Evolutionary conservation across 1,140 invertebrate genomes (phyloP), one percentile per base, ranked within the genome.

Genomic region (Cardiocondyla obscurior): DNA sequence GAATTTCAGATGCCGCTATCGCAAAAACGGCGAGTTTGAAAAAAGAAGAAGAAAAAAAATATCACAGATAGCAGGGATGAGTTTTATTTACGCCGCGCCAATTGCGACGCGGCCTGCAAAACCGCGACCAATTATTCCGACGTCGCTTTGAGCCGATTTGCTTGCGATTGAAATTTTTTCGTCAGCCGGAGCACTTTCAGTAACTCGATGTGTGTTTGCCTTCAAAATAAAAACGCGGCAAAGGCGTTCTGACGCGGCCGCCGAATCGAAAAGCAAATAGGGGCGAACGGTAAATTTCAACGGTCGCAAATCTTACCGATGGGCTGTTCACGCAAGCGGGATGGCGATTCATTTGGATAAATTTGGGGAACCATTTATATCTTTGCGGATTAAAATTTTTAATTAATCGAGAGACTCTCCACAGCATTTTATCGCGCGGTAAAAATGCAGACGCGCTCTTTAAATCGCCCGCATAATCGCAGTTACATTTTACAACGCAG

Each of bases 81-180:
- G 44, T 76, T 76, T 76, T 64, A 64, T 76, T 76, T 76, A 49
- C 30, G 36, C 46, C 19, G 7, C 8, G 12, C 69, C 42, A 67
- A 67, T 67, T 33, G 36, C 12, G 46, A 55, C 12, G 46, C 19
- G 33, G n/a, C 28, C 28, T 28, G n/a, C 72, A 28, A 74, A 58
- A 19, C 8, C 19, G 39, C 28, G 72, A 30, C 5, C 57, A 64
- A 33, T 76, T 76, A 76, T 49, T n/a, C 10, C 51, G 14, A 2
- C 10, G 8, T 16, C 39, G 42, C 8, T 42, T 7, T 22, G n/a
- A 46, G 16, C 28, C 28, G 36, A n/a, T 25, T 62, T 33, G 28
- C 28, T 64, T 16, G 62, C 22, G 5, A 67, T 33, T 42, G 16
- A 39, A 53, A 65, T n/a, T 77, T 49, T 55, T 4, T 19, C n/a